Percentiles rank a stretch among this genome's conserved stretches.
phyloP scores from a whole-genome alignment of 2,888 invertebrate genomes.

The Operophtera brumata region DNA sequence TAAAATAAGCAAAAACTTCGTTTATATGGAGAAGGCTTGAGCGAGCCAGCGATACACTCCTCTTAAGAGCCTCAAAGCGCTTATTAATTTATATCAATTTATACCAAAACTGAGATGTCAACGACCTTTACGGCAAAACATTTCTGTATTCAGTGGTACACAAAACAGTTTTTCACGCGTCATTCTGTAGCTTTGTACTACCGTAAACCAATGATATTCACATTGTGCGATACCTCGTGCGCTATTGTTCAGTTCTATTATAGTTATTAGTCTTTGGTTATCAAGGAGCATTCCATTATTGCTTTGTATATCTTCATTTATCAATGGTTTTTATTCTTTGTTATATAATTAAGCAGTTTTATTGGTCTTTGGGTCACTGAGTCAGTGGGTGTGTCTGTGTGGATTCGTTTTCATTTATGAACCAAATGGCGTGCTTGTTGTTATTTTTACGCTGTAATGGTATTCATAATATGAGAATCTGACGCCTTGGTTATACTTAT shows the following conservation, averaged over 20 bases:
- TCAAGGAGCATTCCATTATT: constrained; percentile 24
- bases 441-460: neutral
- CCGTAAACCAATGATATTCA: constrained; percentile 61
- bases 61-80: too few relatives aligned
- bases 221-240: constrained; percentile 47
- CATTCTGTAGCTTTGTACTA: constrained; percentile 60
- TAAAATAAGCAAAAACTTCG: too few relatives aligned
- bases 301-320: constrained; percentile 4
- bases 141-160: constrained; percentile 57
- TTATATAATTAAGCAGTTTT: constrained; percentile 66
- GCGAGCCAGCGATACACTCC: too few relatives aligned
- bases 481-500: too few relatives aligned
- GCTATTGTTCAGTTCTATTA: constrained; percentile 58
- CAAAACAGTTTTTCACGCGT: constrained; percentile 57
- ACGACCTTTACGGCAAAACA: constrained; percentile 34
- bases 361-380: constrained; percentile 62
- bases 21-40: too few relatives aligned
- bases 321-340: constrained; percentile 64
- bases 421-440: constrained; percentile 4
- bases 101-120: too few relatives aligned
- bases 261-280: constrained; percentile 44
- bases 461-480: neutral
- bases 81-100: too few relatives aligned
- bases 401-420: constrained; percentile 19
- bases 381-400: constrained; percentile 58